Base-by-base conservation (phyloP, 2,888 invertebrate species). In the Caenorhabditis zanzibari region DNA sequence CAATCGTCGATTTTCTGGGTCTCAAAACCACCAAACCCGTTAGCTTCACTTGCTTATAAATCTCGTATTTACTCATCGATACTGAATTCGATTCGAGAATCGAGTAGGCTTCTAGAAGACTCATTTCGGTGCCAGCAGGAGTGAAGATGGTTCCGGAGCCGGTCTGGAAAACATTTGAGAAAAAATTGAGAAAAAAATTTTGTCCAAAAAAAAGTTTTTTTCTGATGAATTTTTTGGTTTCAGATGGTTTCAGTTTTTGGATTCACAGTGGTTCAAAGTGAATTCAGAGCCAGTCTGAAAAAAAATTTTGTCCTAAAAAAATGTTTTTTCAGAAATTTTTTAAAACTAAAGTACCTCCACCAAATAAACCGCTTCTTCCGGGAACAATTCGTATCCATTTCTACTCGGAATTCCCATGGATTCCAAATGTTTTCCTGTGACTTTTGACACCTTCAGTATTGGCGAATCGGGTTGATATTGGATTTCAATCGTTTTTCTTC, bases 321-420 rank as follows among this genome's bases (percentile, higher is more conserved):
- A n/a, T n/a, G n/a, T 12, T 5, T n/a, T 47, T 44, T 44, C 44
- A 44, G 32, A n/a, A n/a, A 14, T 49, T 5, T 74, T 32, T 35
- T 19, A 19, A 10, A 49, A 22, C n/a, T 2, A 14, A 14, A 10
- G 10, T 49, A 81, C 85, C 84, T 90, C 88, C 28, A 86, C 61
- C 44, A 90, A 63, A 75, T 81, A 90, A 26, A 89, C 79, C 16
- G 88, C 88, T 76, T 90, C 90, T 71, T 90, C 90, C 6, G 88
- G 85, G 52, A 61, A 84, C 32, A 90, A 61, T 26, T 82, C 84
- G 59, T 86, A 85, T 9, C 80, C 85, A n/a, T 77, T 81, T 47
- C 61, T 56, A 10, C 64, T 64, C 3, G 86, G 86, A 16, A 82
- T 47, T 26, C 90, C 90, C 88, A 90, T 88, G 16, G 85, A 83